Evolutionary conservation across 2,888 invertebrate species (phyloP), one percentile per base, ranked within the genome.

Genomic region (Brachylomia viminalis): DNA sequence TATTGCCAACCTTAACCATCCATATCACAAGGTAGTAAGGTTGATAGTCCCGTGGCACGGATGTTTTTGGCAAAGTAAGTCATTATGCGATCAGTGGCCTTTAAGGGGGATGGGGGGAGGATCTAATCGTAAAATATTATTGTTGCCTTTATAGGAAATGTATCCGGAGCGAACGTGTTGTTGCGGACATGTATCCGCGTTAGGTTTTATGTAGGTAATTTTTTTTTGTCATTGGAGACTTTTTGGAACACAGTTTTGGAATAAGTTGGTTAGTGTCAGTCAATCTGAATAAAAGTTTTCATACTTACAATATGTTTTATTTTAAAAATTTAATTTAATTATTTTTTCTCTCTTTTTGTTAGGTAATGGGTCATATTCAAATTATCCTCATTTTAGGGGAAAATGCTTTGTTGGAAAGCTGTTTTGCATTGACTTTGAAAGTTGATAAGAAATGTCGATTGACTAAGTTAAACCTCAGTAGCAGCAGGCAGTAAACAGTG

Each of bases 81-180:
- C 89, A 90, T 92, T 91, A 91, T 80, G 72, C 86, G 89, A 87
- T 87, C 89, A 87, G 86, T 87, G 80, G 86, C 87, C 78, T 75
- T 73, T 83, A 82, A 84, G 72, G 70, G 87, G 76, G 49, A 47
- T n/a, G 8, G 86, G 82, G 89, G 85, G 82, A 85, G 87, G 80
- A 80, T 88, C 88, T 90, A 84, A 87, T 92, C 91, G 90, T 91
- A 92, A 92, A 92, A 91, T 91, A 88, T 92, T 91, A 92, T 92
- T 91, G 90, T 92, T 87, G 68, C 75, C 73, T 77, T 72, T 70
- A 65, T 67, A 77, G 56, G 73, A 69, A 70, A 78, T 86, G 75
- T 71, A 76, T 86, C 74, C 30, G 49, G 23, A 64, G 75, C 67
- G 74, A 47, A 47, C 38, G 30, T 64, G 77, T 62, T 64, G 27